These are phyloP conservation scores for Otocyon megalotis DNA, from an alignment of 2,113 vertebrate genomes.

Conservation along the genomic window DNA sequence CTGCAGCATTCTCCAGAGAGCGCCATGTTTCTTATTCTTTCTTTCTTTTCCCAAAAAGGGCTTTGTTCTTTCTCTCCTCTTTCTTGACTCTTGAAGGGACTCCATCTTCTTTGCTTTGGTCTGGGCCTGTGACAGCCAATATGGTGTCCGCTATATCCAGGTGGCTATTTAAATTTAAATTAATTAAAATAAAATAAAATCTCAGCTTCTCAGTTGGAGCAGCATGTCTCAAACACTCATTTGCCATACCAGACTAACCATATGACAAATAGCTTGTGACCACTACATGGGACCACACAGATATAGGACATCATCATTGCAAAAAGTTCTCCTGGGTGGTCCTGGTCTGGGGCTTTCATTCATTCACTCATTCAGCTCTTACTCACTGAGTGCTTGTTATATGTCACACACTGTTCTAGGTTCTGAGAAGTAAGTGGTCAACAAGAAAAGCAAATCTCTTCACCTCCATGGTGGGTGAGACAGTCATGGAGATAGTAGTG, in stretches of 20 bases:
- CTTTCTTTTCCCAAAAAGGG: not conserved
- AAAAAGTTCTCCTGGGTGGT: not conserved
- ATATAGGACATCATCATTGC: accelerated
- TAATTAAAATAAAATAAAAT: not conserved
- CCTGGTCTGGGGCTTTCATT: not conserved
- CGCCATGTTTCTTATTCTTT: not conserved
- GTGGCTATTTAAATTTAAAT: not conserved
- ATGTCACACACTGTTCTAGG: not conserved
- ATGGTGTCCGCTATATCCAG: not conserved
- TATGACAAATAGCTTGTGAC: not conserved
- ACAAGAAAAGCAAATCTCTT: not conserved
- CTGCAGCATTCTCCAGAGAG: not conserved
- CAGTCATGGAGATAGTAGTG: not conserved
- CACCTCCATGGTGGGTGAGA: not conserved
- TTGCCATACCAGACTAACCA: not conserved
- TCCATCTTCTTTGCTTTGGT: not conserved
- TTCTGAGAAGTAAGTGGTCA: not conserved
- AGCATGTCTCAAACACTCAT: not conserved
- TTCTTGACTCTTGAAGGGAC: not conserved
- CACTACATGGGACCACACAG: accelerated
- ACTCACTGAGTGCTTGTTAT: not conserved
- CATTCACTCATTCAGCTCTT: not conserved
- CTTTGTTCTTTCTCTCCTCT: slow-evolving; percentile 21
- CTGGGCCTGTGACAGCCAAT: too few relatives aligned
- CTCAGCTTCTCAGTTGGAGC: not conserved